Evolutionary conservation across 53 echinoderm and acorn worm genomes (phyloP).

Genomic region (Glandiceps talaboti): DNA sequence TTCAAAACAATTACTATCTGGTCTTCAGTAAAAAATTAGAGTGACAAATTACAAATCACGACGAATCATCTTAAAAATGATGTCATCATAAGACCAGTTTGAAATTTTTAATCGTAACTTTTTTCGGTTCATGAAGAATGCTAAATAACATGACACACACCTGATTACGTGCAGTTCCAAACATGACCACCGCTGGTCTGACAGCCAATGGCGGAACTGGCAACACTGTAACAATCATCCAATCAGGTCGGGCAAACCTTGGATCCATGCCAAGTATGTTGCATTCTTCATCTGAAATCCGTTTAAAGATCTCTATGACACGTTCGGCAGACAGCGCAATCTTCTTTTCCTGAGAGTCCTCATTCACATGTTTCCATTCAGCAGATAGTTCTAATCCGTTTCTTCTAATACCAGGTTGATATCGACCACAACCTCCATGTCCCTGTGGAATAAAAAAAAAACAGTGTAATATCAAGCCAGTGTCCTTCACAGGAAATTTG

Average conservation of each 20-base stretch:
- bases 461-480: too few relatives aligned
- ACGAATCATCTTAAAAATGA: too few relatives aligned
- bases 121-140: too few relatives aligned
- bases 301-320: slow-evolving; percentile 84
- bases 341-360: slow-evolving; percentile 95
- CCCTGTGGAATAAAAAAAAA: slow-evolving; percentile 47
- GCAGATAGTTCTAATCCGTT: slow-evolving; percentile 76
- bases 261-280: slow-evolving; percentile 81
- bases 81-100: too few relatives aligned
- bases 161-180: slow-evolving; percentile 86
- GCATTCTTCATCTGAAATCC: slow-evolving; percentile 92
- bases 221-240: slow-evolving; percentile 94
- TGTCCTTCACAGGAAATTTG: too few relatives aligned
- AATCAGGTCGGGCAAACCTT: slow-evolving; percentile 83
- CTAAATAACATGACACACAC: too few relatives aligned
- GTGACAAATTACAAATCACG: neutral
- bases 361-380: slow-evolving; percentile 96
- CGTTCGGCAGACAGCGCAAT: slow-evolving; percentile 80
- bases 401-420: slow-evolving; percentile 82
- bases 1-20: neutral
- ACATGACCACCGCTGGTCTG: slow-evolving; percentile 89
- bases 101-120: too few relatives aligned
- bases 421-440: slow-evolving; percentile 98
- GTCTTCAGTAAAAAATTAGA: slow-evolving; percentile 17
- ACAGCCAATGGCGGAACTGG: slow-evolving; percentile 89